phyloP scores from a whole-genome alignment of 2,113 vertebrate genomes.

The Mastomys natalensis region DNA sequence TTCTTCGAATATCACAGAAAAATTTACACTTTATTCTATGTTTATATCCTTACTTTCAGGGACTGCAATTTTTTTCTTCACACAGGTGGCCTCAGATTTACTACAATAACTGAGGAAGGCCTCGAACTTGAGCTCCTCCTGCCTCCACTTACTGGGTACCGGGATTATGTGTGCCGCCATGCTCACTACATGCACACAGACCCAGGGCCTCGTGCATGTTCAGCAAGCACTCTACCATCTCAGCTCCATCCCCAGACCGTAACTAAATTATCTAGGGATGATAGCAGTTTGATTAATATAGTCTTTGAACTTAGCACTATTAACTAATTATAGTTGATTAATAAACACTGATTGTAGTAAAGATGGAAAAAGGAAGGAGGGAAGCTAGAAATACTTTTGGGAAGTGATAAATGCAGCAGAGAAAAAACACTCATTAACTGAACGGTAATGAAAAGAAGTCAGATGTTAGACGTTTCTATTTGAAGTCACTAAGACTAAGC shows the following conservation, averaged over 20 bases:
- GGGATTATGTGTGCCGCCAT: neutral
- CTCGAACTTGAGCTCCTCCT: neutral
- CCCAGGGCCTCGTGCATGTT: neutral
- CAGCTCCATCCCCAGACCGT: neutral
- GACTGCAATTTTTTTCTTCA: neutral
- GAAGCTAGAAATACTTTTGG: neutral
- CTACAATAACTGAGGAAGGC: neutral
- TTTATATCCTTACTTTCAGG: neutral
- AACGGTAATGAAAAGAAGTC: conserved; percentile 28
- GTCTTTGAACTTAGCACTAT: conserved; percentile 18
- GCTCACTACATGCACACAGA: neutral
- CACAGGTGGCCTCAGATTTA: neutral
- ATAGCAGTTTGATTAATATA: neutral
- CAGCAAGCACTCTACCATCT: neutral
- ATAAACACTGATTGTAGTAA: conserved; percentile 45
- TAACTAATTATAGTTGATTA: conserved; percentile 45
- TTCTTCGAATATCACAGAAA: conserved; percentile 23
- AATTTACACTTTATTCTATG: neutral
- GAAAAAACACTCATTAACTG: neutral
- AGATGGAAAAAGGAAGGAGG: conserved; percentile 35
- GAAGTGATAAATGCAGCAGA: conserved; percentile 17
- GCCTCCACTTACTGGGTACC: neutral
- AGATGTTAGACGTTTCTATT: conserved; percentile 15
- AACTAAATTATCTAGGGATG: neutral
- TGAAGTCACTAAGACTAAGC: conserved; percentile 46